A percentile compares a stretch with the other conserved stretches of the same genome.
phyloP scores from a whole-genome alignment of 2,797 vertebrate genomes.

The Onychomys arenicola region DNA sequence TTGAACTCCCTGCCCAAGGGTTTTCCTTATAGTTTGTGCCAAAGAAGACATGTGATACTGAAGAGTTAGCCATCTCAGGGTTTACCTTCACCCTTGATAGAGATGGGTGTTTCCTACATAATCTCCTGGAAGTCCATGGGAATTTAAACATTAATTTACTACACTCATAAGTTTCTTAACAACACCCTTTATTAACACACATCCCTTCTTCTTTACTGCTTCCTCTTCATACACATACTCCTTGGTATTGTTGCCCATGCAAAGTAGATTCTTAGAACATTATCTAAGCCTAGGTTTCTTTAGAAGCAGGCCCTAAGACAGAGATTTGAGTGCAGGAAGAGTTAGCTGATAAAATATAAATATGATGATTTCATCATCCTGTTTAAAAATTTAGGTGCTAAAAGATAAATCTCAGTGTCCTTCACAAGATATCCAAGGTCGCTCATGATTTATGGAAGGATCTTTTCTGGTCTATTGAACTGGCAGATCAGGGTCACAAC shows the following conservation, averaged over 20 bases:
- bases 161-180: background rate
- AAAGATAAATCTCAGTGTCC: background rate
- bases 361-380: background rate
- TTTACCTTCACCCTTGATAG: background rate
- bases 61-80: background rate
- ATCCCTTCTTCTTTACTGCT: background rate
- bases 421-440: background rate
- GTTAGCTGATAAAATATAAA: constrained; percentile 39
- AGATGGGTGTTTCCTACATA: background rate
- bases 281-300: background rate
- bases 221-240: background rate
- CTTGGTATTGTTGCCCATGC: background rate
- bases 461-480: background rate
- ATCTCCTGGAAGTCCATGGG: background rate
- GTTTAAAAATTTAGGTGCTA: constrained; percentile 25
- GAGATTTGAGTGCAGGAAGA: background rate
- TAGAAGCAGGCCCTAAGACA: background rate
- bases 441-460: background rate
- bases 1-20: background rate
- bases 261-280: background rate
- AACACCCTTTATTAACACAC: background rate
- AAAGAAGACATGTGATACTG: background rate
- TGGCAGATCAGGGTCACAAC: background rate
- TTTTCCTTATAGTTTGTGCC: background rate
- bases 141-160: background rate